Evolutionary conservation across 2,113 vertebrate species (phyloP).

Genomic region (Sebastes schlegelii): DNA sequence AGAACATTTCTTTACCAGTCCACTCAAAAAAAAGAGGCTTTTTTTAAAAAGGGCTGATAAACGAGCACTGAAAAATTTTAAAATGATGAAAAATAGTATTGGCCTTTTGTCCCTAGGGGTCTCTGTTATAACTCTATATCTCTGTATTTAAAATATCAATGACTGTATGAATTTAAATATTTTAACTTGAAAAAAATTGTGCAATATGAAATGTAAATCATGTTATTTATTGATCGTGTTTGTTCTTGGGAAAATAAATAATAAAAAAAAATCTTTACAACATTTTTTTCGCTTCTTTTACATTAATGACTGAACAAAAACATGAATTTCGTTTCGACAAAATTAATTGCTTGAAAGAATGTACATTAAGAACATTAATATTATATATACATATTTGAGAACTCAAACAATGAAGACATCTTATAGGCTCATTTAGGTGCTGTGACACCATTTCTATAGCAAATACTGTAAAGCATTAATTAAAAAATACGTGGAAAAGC

Average conservation of each 20-base stretch:
- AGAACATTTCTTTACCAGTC: conserved; percentile 77
- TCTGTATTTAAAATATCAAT: conserved; percentile 98
- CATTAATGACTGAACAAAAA: conserved; percentile 13
- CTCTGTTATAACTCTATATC: conserved; percentile 94
- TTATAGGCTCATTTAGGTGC: conserved; percentile 78
- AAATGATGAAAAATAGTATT: conserved; percentile 89
- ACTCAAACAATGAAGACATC: conserved; percentile 77
- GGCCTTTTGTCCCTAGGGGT: conserved; percentile 91
- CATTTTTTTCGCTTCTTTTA: conserved; percentile 50
- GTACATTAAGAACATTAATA: neutral
- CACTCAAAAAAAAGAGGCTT: conserved; percentile 80
- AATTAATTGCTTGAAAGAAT: neutral
- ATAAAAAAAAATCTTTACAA: conserved; percentile 83
- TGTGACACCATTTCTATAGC: conserved; percentile 86
- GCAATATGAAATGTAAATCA: conserved; percentile 99
- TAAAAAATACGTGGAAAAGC: conserved; percentile 90
- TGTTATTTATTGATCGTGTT: conserved; percentile 99
- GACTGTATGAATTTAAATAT: conserved; percentile 99
- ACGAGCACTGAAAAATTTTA: conserved; percentile 86
- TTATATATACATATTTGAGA: neutral
- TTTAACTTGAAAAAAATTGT: conserved; percentile 96
- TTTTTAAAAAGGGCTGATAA: conserved; percentile 79
- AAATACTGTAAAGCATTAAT: conserved; percentile 91
- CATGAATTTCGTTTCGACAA: neutral
- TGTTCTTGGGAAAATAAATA: conserved; percentile 99